phyloP scores from a whole-genome alignment of 2,888 invertebrate genomes.

The Falcaria lacertinaria region DNA sequence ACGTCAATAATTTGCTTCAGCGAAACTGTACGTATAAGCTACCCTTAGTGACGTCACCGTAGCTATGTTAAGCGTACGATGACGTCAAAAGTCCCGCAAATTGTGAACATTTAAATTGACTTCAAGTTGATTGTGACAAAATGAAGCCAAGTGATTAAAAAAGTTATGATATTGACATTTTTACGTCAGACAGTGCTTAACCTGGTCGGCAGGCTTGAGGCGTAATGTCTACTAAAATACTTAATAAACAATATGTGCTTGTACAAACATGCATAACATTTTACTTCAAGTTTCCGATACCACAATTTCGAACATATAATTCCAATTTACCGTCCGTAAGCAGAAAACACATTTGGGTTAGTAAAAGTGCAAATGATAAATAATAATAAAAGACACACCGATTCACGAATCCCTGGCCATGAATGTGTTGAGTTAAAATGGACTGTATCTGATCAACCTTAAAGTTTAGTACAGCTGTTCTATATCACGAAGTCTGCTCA shows the following conservation, averaged over 20 bases:
- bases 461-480: no score
- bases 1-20: no score
- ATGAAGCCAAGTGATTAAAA: slow-evolving; percentile 10
- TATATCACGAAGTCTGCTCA: no score
- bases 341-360: slow-evolving; percentile 46
- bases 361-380: slow-evolving; percentile 55
- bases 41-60: slow-evolving; percentile 34
- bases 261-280: slow-evolving; percentile 15
- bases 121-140: slow-evolving; percentile 11
- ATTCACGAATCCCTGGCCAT: slow-evolving; percentile 59
- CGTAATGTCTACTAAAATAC: slow-evolving; percentile 13
- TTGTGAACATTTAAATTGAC: slow-evolving; percentile 9
- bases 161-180: slow-evolving; percentile 10
- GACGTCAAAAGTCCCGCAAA: slow-evolving; percentile 46
- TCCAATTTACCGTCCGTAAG: no score
- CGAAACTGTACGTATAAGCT: no score
- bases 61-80: slow-evolving; percentile 56
- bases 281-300: not conserved
- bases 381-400: slow-evolving; percentile 24
- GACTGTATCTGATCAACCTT: not conserved
- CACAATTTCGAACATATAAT: no score
- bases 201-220: slow-evolving; percentile 48
- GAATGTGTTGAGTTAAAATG: slow-evolving; percentile 64
- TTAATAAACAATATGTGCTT: slow-evolving; percentile 10
- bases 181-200: slow-evolving; percentile 12